Base-by-base conservation (phyloP, 2,113 vertebrate genomes). In the Saguinus midas region DNA sequence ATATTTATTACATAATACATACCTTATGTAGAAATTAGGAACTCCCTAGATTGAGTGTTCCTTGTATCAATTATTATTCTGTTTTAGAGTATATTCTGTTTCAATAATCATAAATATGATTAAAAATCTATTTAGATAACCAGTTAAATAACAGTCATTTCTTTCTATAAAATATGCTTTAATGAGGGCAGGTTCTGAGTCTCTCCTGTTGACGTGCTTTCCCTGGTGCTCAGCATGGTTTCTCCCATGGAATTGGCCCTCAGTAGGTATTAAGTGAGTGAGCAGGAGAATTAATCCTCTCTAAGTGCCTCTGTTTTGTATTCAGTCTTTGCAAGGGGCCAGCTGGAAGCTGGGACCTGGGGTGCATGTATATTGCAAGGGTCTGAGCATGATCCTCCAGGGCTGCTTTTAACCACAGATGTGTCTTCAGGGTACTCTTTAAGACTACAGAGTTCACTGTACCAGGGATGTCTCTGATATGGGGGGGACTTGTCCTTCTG, bases 381-480 rank as follows among this genome's bases (percentile, higher is more conserved):
- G 4, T 29, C 16, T 35, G 13, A 5, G 43, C 23, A 45, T 2
- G 12, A 18, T 23, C 27, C 3, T 66, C 12, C 8, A 37, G 13
- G 14, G 32, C 52, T 40, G 5, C 40, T 80, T 58, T 23, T 14
- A 64, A 29, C 17, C 8, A 0, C 4, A 21, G 35, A 3, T 3
- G 0, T 32, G 45, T 29, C 27, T 61, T 80, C 37, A 35, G 35
- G 55, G 16, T 12, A 6, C 23, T 17, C 12, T n/a, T 11, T 2
- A 64, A 25, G 37, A 40, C 1, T 12, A 3, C 0, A 3, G 23
- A 11, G 57, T 45, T 48, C 25, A 1, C 29, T 20, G 5, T 66
- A n/a, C 25, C 5, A 14, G 13, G 8, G n/a, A 27, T 9, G 12
- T 85, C 55, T 40, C 55, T 78, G 52, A 68, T 37, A 68, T 43